These are phyloP conservation scores for Entelurus aequoreus DNA, from an alignment of 2,113 vertebrate genomes.

Conservation along the genomic window DNA sequence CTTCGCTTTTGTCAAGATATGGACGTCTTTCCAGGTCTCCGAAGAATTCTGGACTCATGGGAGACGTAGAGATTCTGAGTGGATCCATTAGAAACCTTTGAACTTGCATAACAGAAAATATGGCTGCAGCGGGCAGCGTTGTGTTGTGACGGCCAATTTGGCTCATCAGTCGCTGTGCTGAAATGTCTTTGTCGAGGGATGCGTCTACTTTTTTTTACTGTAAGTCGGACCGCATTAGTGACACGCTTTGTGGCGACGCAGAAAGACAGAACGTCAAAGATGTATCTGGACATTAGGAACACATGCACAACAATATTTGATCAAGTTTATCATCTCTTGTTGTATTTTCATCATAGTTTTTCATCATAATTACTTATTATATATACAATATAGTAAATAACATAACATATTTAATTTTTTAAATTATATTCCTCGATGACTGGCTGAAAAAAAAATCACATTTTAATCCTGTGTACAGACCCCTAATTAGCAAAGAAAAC, in stretches of 20 bases:
- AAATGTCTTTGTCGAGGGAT: constrained; percentile 3
- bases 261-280: not conserved
- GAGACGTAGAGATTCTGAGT: constrained; percentile 7
- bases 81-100: constrained; percentile 20
- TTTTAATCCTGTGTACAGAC: too few relatives aligned
- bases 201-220: too few relatives aligned
- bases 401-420: too few relatives aligned
- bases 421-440: too few relatives aligned
- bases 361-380: too few relatives aligned
- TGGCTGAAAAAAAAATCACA: too few relatives aligned
- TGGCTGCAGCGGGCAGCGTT: not conserved
- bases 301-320: not conserved
- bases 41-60: constrained; percentile 18
- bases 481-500: too few relatives aligned
- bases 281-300: not conserved
- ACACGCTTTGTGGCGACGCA: too few relatives aligned
- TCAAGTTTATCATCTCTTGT: too few relatives aligned
- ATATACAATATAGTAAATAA: too few relatives aligned
- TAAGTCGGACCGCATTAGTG: too few relatives aligned
- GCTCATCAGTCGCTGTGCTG: constrained; percentile 11
- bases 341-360: too few relatives aligned
- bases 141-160: constrained; percentile 26
- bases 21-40: constrained; percentile 8
- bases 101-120: constrained; percentile 22
- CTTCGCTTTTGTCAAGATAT: constrained; percentile 22